Evolutionary conservation across 2,113 vertebrate species (phyloP).

Genomic region (Ancistrus triradiatus): DNA sequence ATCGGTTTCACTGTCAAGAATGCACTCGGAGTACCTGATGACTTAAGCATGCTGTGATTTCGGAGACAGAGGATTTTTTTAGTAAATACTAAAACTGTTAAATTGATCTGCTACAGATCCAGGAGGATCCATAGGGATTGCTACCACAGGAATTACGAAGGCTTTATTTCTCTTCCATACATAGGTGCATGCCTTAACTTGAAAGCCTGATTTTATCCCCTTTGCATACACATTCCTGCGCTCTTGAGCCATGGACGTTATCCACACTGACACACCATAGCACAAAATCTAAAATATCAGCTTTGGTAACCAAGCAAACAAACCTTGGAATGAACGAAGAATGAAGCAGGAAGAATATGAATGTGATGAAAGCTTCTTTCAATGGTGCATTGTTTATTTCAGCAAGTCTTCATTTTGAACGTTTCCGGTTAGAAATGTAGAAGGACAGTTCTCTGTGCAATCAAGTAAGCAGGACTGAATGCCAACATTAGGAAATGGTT

Average conservation of each 20-base stretch:
- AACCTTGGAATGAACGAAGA: too few species aligned
- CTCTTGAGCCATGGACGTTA: slow-evolving; percentile 29
- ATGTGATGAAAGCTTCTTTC: neutral
- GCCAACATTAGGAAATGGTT: too few species aligned
- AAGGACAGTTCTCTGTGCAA: neutral
- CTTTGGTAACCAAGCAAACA: neutral
- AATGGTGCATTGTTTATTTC: neutral
- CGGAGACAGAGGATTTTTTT: neutral
- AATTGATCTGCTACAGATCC: neutral
- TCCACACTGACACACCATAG: neutral
- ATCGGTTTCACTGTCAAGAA: too few species aligned
- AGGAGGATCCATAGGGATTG: neutral
- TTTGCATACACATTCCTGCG: slow-evolving; percentile 45
- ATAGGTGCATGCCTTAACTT: slow-evolving; percentile 40
- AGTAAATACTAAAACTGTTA: neutral
- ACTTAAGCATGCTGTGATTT: slow-evolving; percentile 3
- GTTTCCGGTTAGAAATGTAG: too few species aligned
- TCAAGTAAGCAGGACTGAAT: neutral
- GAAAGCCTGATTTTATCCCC: slow-evolving; percentile 29
- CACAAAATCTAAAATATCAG: slow-evolving; percentile 15
- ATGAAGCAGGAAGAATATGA: neutral
- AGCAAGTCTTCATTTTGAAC: neutral
- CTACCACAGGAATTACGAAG: neutral
- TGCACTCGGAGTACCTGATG: too few species aligned
- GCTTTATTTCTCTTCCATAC: slow-evolving; percentile 6